phyloP scores from a whole-genome alignment of 2,797 vertebrate species.

The Psittacula echo region DNA sequence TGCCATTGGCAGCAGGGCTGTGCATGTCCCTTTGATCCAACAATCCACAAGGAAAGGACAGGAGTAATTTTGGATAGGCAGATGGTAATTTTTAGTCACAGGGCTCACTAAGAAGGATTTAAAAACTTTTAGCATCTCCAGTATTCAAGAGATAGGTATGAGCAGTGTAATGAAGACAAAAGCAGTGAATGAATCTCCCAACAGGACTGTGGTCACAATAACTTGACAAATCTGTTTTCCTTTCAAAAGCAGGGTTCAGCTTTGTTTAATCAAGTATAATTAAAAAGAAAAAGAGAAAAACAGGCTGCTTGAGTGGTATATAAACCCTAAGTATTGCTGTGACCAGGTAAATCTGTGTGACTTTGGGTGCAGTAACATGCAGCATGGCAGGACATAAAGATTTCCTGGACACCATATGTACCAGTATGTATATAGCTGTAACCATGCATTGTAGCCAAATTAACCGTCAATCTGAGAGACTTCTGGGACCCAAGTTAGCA shows the following conservation, averaged over 20 bases:
- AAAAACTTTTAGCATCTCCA: not conserved
- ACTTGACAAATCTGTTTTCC: not conserved
- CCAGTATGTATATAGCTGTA: not conserved
- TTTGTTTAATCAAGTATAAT: not conserved
- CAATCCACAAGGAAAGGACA: not conserved
- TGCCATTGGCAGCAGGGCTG: not conserved
- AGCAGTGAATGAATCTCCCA: not conserved
- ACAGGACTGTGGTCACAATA: not conserved
- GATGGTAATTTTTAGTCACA: not conserved
- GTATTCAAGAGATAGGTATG: not conserved
- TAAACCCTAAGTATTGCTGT: not conserved
- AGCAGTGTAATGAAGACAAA: not conserved
- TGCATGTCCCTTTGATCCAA: not conserved
- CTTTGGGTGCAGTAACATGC: fast-evolving
- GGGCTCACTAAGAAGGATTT: not conserved
- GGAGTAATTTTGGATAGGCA: not conserved
- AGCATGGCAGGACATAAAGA: not conserved
- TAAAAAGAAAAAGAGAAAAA: not conserved
- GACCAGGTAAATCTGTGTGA: not conserved
- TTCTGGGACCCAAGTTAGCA: not conserved
- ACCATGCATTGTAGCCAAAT: not conserved
- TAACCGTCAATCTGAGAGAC: not conserved
- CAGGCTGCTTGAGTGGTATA: not conserved
- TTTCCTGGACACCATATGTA: not conserved
- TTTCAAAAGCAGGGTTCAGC: not conserved